These are phyloP conservation scores for Tenthredo distinguenda DNA, from an alignment of 2,888 invertebrate species.

Conservation along the genomic window DNA sequence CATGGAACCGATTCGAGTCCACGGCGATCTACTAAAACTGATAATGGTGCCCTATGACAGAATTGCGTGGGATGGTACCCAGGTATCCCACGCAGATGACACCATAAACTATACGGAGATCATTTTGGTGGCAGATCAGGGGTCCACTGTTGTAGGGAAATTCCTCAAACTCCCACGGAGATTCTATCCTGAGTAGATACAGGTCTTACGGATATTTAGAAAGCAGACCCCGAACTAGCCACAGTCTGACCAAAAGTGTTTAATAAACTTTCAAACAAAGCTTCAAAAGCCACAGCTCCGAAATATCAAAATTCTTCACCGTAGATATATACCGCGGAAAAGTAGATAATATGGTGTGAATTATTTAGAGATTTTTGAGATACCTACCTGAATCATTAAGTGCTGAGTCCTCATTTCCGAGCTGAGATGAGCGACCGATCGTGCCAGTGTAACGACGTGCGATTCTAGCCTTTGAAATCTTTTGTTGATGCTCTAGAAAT, in stretches of 20 bases:
- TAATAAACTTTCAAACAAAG: neutral
- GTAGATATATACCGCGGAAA: neutral
- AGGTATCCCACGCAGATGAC: constrained; percentile 24
- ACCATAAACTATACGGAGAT: constrained; percentile 1
- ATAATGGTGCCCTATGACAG: constrained; percentile 53
- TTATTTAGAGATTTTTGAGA: too few relatives aligned
- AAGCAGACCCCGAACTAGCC: neutral
- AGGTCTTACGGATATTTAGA: constrained; percentile 7
- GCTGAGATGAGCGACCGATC: constrained; percentile 94
- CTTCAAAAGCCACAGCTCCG: constrained; percentile 13
- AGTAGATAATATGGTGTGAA: neutral
- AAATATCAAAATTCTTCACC: constrained; percentile 17
- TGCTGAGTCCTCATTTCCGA: constrained; percentile 95
- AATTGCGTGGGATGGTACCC: neutral
- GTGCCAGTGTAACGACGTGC: constrained; percentile 93
- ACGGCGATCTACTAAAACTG: neutral
- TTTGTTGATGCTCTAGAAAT: constrained; percentile 87
- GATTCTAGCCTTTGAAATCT: constrained; percentile 93
- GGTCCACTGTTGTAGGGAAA: neutral
- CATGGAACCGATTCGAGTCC: constrained; percentile 25
- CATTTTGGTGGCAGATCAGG: constrained; percentile 15
- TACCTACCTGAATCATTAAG: constrained; percentile 85
- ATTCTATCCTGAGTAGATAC: neutral
- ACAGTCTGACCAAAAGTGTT: neutral
- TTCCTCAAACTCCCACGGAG: constrained; percentile 8